Percentiles rank a stretch among this genome's conserved stretches.
Evolutionary conservation across 2,888 invertebrate genomes (phyloP).

Genomic region (Deilephila elpenor): DNA sequence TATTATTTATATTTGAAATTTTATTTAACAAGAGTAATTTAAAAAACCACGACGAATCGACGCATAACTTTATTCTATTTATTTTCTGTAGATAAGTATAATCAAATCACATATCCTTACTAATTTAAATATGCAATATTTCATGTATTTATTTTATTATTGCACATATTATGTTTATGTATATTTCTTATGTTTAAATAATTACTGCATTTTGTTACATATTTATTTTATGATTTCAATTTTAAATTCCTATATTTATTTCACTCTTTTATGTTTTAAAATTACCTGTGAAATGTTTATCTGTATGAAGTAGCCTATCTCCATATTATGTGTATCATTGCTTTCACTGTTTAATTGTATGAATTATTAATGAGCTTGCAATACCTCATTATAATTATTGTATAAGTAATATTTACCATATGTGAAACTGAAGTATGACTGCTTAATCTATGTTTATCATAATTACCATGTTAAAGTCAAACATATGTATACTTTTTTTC

Average conservation of each 20-base stretch:
- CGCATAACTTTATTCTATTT: too few relatives aligned
- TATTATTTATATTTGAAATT: not conserved
- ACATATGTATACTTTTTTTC: not conserved
- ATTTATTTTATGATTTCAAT: too few relatives aligned
- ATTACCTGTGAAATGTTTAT: not conserved
- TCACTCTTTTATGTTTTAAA: not conserved
- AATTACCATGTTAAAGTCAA: not conserved
- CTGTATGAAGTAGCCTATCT: not conserved
- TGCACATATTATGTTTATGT: too few relatives aligned
- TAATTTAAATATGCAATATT: too few relatives aligned
- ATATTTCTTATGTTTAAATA: too few relatives aligned
- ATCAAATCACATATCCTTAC: too few relatives aligned
- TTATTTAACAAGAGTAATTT: too few relatives aligned
- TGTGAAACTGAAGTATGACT: constrained; percentile 16
- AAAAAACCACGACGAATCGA: too few relatives aligned
- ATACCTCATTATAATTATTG: constrained; percentile 33
- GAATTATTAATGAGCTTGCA: constrained; percentile 37
- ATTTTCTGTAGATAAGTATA: too few relatives aligned
- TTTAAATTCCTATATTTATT: not conserved
- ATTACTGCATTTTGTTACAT: too few relatives aligned
- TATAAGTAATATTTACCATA: constrained; percentile 21
- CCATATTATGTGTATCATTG: constrained; percentile 35
- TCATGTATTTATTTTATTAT: too few relatives aligned
- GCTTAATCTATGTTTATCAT: not conserved
- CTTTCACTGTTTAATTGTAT: constrained; percentile 44